Percentiles rank a stretch among this genome's conserved stretches.
These are phyloP conservation scores for Falco rusticolus DNA, from an alignment of 2,797 vertebrate species.

Conservation along the genomic window DNA sequence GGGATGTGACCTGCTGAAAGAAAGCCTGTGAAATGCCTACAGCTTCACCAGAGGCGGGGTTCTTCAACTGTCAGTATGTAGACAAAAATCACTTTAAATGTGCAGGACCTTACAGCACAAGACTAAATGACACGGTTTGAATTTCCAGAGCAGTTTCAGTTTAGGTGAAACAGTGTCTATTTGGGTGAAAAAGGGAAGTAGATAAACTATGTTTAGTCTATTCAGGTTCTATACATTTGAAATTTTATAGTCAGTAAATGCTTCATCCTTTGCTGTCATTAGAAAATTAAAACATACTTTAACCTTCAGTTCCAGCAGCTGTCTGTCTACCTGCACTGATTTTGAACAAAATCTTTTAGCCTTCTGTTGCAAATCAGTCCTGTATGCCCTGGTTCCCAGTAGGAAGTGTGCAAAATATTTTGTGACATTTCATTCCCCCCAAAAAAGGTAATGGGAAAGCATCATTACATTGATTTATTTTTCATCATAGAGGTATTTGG, in stretches of 20 bases:
- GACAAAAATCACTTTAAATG: neutral
- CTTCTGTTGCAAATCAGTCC: neutral
- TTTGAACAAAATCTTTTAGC: neutral
- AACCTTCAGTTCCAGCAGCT: neutral
- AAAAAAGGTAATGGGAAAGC: neutral
- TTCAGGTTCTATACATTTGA: neutral
- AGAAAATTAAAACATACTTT: neutral
- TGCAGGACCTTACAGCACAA: neutral
- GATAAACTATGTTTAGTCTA: neutral
- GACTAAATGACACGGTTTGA: neutral
- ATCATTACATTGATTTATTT: conserved; percentile 6
- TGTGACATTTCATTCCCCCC: neutral
- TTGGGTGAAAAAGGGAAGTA: neutral
- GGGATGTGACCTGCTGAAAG: neutral
- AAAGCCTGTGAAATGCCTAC: neutral
- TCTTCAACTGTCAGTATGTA: neutral
- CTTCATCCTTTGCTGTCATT: neutral
- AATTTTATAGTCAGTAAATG: neutral
- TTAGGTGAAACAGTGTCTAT: neutral
- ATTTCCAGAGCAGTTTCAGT: neutral
- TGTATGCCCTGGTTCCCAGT: neutral
- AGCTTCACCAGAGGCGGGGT: neutral
- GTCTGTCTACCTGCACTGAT: neutral
- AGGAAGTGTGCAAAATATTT: conserved; percentile 1
- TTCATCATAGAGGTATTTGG: conserved; percentile 30